These are phyloP conservation scores for Epizoanthus ramosus DNA, from an alignment of 92 coral and sea anemone genomes.

Conservation along the genomic window DNA sequence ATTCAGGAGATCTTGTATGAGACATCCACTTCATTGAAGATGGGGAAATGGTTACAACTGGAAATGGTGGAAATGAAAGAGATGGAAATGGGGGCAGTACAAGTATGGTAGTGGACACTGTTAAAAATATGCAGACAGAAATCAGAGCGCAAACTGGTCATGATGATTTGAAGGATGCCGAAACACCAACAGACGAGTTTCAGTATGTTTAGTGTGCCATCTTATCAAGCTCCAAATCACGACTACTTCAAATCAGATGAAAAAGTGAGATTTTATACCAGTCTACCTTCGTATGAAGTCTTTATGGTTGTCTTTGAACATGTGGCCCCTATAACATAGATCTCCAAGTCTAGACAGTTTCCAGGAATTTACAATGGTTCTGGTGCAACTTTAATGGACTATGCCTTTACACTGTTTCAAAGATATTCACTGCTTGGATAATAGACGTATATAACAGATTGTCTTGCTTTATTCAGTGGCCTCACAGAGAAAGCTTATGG, in stretches of 20 bases:
- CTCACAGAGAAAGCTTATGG: constrained; percentile 61
- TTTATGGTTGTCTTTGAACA: constrained; percentile 50
- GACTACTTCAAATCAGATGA: constrained; percentile 30
- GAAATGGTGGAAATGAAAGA: not conserved
- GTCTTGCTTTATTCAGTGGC: constrained; percentile 49
- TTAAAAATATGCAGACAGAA: no score
- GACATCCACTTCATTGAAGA: constrained; percentile 43
- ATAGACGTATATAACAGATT: constrained; percentile 38
- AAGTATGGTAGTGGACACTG: no score
- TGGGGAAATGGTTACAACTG: not conserved
- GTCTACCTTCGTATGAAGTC: constrained; percentile 44
- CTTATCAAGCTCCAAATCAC: constrained; percentile 28
- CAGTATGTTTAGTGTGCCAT: constrained; percentile 36
- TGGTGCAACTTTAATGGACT: constrained; percentile 58
- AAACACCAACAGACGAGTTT: constrained; percentile 57
- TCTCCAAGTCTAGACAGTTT: constrained; percentile 30
- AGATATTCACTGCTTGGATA: constrained; percentile 44
- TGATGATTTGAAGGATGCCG: constrained; percentile 30
- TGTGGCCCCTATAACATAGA: constrained; percentile 40
- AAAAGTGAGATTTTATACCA: constrained; percentile 48
- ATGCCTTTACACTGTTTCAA: constrained; percentile 49
- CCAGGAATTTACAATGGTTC: constrained; percentile 59
- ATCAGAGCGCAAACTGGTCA: no score
- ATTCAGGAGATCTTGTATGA: constrained; percentile 22
- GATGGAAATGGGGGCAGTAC: no score